Evolutionary conservation across 2,888 invertebrate genomes (phyloP), one percentile per base, ranked within the genome.

Genomic region (Sclerodermus sp.): DNA sequence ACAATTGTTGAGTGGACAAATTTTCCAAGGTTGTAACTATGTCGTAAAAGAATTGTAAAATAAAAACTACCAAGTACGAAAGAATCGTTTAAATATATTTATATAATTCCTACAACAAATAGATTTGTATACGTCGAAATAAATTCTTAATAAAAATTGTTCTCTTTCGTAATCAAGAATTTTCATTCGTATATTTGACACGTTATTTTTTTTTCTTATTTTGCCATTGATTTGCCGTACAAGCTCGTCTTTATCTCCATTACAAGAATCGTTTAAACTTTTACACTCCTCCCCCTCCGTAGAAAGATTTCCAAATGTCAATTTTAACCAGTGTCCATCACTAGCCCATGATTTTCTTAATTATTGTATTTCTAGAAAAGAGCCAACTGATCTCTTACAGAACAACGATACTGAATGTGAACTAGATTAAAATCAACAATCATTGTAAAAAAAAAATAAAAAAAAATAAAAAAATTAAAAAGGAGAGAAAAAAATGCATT

Each of bases 1-100:
- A 74, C 71, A 74, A 71, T 60, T 73, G 67, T 71, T 70, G 58
- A 67, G 61, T 69, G 70, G 67, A 67, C 64, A 71, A 69, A 65
- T 64, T 58, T 43, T 54, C 47, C 66, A 60, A 57, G 63, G 60
- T 63, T 58, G 59, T 64, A 51, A 57, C 63, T 23, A 8, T 60
- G 57, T 70, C 62, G 60, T 64, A 62, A 64, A 69, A 66, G 64
- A 59, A 68, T 66, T 5, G 3, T 23, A 23, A 23, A 5, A 23
- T 23, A 23, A 5, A 23, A 23, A 23, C 23, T 23, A 23, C 23
- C 4, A 5, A 23, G 3, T 5, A 8, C 3, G 23, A 23, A 23
- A 8, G 4, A 23, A 23, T 23, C 23, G 23, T 23, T 23, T 23
- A 23, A 23, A 23, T 23, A 8, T 5, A 23, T 23, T 23, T 23